phyloP scores from a whole-genome alignment of 2,113 vertebrate species.

The Micronycteris hirsuta region DNA sequence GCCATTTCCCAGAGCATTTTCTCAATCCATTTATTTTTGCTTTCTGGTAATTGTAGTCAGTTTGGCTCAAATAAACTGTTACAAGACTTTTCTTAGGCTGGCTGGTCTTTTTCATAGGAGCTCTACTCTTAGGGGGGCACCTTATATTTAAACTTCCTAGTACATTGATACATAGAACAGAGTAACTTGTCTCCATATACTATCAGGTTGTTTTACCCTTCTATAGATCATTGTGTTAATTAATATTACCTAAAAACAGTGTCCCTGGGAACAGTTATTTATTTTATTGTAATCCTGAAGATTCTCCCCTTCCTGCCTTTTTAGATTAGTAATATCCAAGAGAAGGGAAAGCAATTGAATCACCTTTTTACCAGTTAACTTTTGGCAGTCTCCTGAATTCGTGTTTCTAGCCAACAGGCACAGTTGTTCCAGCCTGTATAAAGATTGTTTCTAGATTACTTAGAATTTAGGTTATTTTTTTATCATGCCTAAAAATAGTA shows the following conservation, averaged over 20 bases:
- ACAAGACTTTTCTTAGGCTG: not conserved
- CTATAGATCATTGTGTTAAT: not conserved
- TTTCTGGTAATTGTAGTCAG: not conserved
- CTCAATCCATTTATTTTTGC: not conserved
- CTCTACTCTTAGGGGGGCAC: not conserved
- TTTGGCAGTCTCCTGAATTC: not conserved
- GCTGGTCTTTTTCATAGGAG: not conserved
- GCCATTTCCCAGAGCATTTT: not conserved
- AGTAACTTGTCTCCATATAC: not conserved
- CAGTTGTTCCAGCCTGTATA: not conserved
- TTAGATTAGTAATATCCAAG: not conserved
- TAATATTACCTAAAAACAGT: conserved; percentile 6
- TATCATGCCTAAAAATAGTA: conserved; percentile 2
- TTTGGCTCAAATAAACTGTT: not conserved
- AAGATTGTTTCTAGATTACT: conserved; percentile 33
- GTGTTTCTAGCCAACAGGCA: not conserved
- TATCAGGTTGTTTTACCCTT: not conserved
- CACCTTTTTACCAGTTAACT: not conserved
- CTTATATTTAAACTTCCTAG: not conserved
- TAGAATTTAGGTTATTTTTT: conserved; percentile 8
- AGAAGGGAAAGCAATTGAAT: not conserved
- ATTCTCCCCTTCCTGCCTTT: not conserved
- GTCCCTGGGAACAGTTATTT: not conserved
- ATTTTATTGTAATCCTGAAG: not conserved
- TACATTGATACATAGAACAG: not conserved